Percentiles rank a stretch among this genome's conserved stretches.
phyloP scores from a whole-genome alignment of 2,113 vertebrate species.

The Hydrochoerus hydrochaeris region DNA sequence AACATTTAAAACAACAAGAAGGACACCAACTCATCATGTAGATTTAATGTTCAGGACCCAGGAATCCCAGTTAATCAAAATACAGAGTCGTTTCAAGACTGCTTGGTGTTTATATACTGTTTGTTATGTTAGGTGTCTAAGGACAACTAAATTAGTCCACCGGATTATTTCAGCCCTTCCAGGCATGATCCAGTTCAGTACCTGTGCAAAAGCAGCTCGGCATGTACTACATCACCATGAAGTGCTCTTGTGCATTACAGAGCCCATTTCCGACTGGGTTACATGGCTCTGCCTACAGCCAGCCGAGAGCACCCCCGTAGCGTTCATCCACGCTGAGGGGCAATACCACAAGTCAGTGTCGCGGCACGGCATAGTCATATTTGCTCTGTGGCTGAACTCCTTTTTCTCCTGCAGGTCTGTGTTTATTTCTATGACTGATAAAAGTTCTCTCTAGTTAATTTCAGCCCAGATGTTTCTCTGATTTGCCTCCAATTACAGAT shows the following conservation, averaged over 20 bases:
- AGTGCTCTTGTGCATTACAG: background rate
- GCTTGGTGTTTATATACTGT: background rate
- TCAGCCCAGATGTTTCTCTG: background rate
- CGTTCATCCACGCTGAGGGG: accelerated
- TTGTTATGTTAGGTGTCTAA: background rate
- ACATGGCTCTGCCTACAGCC: background rate
- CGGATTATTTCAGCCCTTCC: background rate
- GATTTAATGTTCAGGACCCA: background rate
- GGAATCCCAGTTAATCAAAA: constrained; percentile 22
- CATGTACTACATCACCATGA: no score
- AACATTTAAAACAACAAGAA: background rate
- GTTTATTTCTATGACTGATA: background rate
- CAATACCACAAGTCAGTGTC: background rate
- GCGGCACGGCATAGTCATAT: background rate
- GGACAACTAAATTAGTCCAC: background rate
- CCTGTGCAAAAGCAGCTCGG: background rate
- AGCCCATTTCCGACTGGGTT: background rate
- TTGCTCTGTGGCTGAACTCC: background rate
- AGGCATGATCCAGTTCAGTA: background rate
- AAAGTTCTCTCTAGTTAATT: background rate
- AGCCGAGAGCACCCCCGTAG: background rate
- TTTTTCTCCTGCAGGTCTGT: background rate
- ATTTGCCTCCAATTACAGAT: background rate
- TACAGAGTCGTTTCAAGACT: background rate
- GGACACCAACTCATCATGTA: background rate